These are phyloP conservation scores for Drosophila nasuta DNA, from an alignment of 1,140 invertebrate genomes.

Conservation along the genomic window DNA sequence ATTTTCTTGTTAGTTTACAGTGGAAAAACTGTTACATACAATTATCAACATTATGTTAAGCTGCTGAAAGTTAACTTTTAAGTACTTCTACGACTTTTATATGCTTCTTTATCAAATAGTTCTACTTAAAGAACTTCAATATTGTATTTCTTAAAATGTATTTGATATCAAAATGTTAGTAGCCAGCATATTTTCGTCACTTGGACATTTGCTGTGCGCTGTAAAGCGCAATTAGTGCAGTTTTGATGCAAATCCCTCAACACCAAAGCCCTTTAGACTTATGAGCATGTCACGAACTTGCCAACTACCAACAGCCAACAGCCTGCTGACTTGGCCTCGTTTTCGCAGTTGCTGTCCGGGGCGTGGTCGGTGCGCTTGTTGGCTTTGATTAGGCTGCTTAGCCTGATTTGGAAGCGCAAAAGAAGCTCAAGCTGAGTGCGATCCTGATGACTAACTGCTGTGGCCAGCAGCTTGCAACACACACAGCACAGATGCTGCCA, in stretches of 20 bases:
- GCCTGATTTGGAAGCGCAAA: conserved; percentile 29
- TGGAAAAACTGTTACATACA: no score
- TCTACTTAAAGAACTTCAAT: no score
- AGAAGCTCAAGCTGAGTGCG: conserved; percentile 12
- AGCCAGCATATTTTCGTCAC: not conserved
- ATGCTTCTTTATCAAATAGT: no score
- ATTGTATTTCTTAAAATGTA: no score
- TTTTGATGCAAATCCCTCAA: not conserved
- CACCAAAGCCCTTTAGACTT: not conserved
- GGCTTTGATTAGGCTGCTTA: conserved; percentile 37
- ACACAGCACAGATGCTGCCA: not conserved
- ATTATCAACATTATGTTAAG: no score
- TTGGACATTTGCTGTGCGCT: not conserved
- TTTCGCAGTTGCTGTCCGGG: not conserved
- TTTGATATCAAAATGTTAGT: no score
- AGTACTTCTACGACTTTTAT: no score
- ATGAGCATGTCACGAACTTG: conserved; percentile 8
- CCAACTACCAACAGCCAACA: no score
- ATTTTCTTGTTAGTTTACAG: no score
- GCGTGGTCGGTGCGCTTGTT: conserved; percentile 12
- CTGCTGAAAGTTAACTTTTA: no score
- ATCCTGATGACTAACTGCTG: conserved; percentile 40
- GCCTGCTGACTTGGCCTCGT: conserved; percentile 3
- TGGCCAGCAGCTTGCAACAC: conserved; percentile 5
- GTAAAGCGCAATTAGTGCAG: not conserved